phyloP scores from a whole-genome alignment of 2,113 vertebrate genomes.

The Phaethon lepturus region DNA sequence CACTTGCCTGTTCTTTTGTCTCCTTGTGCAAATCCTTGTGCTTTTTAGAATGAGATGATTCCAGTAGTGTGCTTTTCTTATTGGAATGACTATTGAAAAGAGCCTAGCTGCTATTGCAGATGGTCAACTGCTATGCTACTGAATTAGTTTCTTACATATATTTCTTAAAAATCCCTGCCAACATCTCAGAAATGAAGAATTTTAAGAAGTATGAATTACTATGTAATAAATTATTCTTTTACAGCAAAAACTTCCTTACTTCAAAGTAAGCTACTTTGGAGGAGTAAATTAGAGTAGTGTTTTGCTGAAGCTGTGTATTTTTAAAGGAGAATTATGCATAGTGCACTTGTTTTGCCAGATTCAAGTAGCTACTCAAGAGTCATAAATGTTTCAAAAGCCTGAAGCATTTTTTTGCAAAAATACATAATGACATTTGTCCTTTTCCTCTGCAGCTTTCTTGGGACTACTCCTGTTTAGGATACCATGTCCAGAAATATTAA shows the following conservation, averaged over 20 bases:
- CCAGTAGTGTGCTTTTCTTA: conserved; percentile 10
- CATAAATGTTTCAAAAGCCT: background rate
- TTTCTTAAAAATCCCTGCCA: background rate
- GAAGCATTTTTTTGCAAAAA: background rate
- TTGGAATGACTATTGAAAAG: background rate
- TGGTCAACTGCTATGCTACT: background rate
- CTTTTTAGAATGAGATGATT: background rate
- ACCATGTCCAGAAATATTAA: background rate
- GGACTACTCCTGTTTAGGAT: background rate
- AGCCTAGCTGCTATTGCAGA: background rate
- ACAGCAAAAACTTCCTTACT: background rate
- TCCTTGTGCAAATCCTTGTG: background rate
- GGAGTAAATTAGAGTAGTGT: background rate
- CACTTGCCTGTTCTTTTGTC: conserved; percentile 1
- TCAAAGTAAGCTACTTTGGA: background rate
- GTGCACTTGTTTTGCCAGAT: background rate
- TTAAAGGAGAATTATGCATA: background rate
- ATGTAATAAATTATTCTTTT: background rate
- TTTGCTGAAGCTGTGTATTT: conserved; percentile 12
- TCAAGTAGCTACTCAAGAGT: background rate
- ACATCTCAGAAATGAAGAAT: background rate
- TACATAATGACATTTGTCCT: background rate
- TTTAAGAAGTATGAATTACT: background rate
- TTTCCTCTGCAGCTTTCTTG: background rate
- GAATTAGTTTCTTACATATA: background rate